Evolutionary conservation across 2,113 vertebrate genomes (phyloP).

Genomic region (Lophochroa leadbeateri): DNA sequence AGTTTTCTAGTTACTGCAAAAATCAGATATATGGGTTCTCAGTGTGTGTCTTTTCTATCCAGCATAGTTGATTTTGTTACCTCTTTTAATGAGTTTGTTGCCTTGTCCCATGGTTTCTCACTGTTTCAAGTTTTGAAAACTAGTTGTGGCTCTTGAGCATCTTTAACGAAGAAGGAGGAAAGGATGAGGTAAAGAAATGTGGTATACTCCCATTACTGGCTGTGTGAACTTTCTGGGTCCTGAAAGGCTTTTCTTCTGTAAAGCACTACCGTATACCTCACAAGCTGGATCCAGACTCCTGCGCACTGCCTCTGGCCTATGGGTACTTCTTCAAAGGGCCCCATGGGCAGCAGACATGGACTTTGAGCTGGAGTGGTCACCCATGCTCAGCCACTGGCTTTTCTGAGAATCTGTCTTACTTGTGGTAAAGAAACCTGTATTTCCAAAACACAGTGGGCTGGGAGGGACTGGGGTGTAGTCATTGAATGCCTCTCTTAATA

Average conservation of each 20-base stretch:
- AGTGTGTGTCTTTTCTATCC: rapidly evolving
- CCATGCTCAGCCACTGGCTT: neutral
- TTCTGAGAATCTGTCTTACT: neutral
- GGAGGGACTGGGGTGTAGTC: neutral
- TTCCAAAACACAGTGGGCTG: neutral
- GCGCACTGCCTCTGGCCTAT: neutral
- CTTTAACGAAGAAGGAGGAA: neutral
- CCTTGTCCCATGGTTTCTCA: neutral
- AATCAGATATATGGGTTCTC: neutral
- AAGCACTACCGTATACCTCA: neutral
- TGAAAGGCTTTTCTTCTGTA: neutral
- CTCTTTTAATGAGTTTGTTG: neutral
- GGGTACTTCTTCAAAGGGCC: neutral
- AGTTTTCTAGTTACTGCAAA: neutral
- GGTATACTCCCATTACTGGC: neutral
- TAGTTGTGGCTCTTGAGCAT: neutral
- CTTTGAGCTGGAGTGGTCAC: neutral
- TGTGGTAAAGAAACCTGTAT: neutral
- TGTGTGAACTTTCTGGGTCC: neutral
- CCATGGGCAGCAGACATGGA: neutral
- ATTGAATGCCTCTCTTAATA: neutral
- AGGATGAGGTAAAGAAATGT: neutral
- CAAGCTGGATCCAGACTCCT: neutral
- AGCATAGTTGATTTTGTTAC: neutral
- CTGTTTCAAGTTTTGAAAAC: neutral